A percentile compares a stretch with the other conserved stretches of the same genome.
Evolutionary conservation across 1,140 invertebrate species (phyloP).

Genomic region (Sipha flava): DNA sequence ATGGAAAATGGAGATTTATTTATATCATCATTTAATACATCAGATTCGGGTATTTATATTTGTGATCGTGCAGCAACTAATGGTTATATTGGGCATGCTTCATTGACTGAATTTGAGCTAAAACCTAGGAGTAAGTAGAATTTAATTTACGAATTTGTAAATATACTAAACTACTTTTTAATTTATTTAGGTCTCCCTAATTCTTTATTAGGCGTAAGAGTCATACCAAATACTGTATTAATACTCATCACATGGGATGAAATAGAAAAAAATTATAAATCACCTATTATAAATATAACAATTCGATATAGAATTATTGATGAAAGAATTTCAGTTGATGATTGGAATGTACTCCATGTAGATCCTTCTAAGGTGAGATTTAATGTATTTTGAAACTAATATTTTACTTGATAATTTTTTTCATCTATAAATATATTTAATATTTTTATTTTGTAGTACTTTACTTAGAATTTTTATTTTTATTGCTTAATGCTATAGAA

Average conservation of each 20-base stretch:
- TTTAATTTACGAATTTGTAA: neutral
- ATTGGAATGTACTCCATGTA: neutral
- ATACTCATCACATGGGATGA: neutral
- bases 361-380: neutral
- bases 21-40: neutral
- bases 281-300: conserved; percentile 3
- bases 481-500: too few species aligned
- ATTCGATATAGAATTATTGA: neutral
- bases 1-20: conserved; percentile 13
- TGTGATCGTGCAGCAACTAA: conserved; percentile 1
- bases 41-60: conserved; percentile 6
- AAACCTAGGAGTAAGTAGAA: conserved; percentile 1
- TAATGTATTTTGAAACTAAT: too few species aligned
- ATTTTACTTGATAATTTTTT: too few species aligned
- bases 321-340: neutral
- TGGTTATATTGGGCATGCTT: neutral
- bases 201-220: neutral
- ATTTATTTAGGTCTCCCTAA: neutral
- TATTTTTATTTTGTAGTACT: too few species aligned
- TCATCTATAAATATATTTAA: too few species aligned
- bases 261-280: neutral
- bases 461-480: too few species aligned
- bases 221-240: conserved; percentile 10
- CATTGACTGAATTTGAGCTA: conserved; percentile 1
- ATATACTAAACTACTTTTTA: neutral